phyloP scores from a whole-genome alignment of 2,888 invertebrate genomes.

The Anoplius nigerrimus region DNA sequence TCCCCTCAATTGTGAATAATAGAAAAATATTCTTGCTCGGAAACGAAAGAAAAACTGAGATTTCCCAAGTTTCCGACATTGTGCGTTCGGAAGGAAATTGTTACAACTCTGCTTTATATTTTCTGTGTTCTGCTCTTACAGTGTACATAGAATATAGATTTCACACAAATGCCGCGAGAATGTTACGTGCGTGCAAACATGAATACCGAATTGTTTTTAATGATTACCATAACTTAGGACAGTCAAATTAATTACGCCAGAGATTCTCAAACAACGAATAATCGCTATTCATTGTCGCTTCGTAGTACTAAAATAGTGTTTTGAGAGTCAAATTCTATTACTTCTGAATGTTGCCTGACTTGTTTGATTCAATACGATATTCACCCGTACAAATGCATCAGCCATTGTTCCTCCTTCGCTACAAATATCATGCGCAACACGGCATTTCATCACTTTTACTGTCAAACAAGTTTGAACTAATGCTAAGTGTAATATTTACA shows the following conservation, averaged over 20 bases:
- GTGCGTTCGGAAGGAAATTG: too few species aligned
- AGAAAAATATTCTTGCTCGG: slow-evolving; percentile 5
- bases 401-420: slow-evolving; percentile 29
- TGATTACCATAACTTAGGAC: too few species aligned
- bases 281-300: slow-evolving; percentile 48
- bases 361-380: slow-evolving; percentile 54
- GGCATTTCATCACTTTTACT: slow-evolving; percentile 3
- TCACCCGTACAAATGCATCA: slow-evolving; percentile 56
- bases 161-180: too few species aligned
- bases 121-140: too few species aligned
- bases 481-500: slow-evolving; percentile 54
- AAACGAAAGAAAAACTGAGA: neutral
- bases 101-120: too few species aligned
- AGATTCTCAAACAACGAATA: slow-evolving; percentile 51
- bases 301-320: slow-evolving; percentile 54
- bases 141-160: too few species aligned
- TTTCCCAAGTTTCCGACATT: too few species aligned
- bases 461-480: slow-evolving; percentile 37
- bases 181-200: too few species aligned
- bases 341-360: slow-evolving; percentile 46
- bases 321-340: slow-evolving; percentile 40
- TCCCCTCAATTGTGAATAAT: neutral
- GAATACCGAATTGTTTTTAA: too few species aligned
- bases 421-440: slow-evolving; percentile 35
- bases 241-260: neutral